phyloP scores from a whole-genome alignment of 2,113 vertebrate species.

The Spilogale gracilis region DNA sequence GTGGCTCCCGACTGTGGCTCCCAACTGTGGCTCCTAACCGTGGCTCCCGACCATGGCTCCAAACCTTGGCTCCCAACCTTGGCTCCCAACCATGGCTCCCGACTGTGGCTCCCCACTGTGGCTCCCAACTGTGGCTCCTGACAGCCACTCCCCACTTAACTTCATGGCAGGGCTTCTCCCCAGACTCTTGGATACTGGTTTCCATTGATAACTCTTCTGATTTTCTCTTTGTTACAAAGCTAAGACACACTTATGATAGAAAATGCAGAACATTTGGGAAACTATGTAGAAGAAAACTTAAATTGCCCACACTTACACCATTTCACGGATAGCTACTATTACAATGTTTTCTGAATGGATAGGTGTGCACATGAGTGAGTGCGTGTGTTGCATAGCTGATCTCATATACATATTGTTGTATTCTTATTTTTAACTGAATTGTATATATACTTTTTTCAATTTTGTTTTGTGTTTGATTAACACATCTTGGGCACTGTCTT shows the following conservation, averaged over 20 bases:
- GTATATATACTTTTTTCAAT: not conserved
- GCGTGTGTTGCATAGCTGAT: not conserved
- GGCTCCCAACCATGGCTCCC: not conserved
- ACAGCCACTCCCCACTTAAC: no score
- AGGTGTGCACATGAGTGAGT: no score
- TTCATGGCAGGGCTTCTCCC: not conserved
- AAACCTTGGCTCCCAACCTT: not conserved
- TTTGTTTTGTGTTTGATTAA: not conserved
- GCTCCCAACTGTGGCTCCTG: not conserved
- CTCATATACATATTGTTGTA: not conserved
- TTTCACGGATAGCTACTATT: not conserved
- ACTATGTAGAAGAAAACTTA: not conserved
- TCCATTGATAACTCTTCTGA: constrained; percentile 53
- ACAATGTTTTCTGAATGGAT: not conserved
- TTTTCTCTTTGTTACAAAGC: constrained; percentile 44
- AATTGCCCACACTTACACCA: not conserved
- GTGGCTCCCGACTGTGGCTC: no score
- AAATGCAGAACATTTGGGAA: not conserved
- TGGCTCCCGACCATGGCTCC: no score
- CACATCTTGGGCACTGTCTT: not conserved
- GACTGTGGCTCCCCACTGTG: not conserved
- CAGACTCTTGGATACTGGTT: not conserved
- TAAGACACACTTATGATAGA: not conserved
- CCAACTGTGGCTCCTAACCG: no score
- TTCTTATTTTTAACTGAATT: not conserved